Evolutionary conservation across 2,113 vertebrate species (phyloP).

Genomic region (Typhlomys cinereus): DNA sequence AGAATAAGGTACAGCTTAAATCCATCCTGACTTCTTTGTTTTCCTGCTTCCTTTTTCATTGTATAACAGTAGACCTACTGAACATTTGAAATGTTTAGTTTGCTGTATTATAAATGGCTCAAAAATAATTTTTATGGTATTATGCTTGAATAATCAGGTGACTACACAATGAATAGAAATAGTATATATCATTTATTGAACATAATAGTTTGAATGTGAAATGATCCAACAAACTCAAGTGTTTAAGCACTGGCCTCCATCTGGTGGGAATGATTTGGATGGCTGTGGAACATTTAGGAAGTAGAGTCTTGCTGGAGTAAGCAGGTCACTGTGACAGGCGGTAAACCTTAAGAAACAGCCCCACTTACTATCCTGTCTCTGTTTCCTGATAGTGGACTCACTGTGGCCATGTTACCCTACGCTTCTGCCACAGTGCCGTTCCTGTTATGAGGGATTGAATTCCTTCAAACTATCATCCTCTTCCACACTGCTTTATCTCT

Average conservation of each 20-base stretch:
- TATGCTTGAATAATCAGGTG: slow-evolving; percentile 2
- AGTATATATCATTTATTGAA: neutral
- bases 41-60: neutral
- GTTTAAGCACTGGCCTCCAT: no score
- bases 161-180: neutral
- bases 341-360: neutral
- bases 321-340: no score
- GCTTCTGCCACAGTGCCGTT: neutral
- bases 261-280: neutral
- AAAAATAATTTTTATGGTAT: neutral
- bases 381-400: neutral
- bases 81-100: neutral
- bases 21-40: no score
- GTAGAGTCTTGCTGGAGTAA: neutral
- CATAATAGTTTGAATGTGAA: no score
- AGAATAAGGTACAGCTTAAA: no score
- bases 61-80: neutral
- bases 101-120: neutral
- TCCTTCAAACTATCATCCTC: neutral
- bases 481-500: neutral
- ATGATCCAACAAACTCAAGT: no score
- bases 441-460: neutral
- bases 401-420: neutral
- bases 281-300: neutral
- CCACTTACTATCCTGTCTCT: neutral